Evolutionary conservation across 2,888 invertebrate species (phyloP).

Genomic region (Mamestra brassicae): DNA sequence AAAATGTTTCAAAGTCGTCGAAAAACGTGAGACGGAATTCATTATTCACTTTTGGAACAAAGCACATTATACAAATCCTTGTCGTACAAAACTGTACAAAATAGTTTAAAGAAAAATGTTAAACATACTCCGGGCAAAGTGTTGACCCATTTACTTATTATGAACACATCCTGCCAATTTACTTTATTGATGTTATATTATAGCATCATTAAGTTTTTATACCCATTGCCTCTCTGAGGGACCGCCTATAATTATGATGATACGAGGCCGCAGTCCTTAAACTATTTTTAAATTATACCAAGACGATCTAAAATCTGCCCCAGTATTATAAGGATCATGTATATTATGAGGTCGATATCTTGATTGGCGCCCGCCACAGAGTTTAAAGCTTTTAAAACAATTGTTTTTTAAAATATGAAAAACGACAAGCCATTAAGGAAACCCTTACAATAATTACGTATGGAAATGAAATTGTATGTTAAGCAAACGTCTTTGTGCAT

Average conservation of each 20-base stretch:
- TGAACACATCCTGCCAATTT: constrained; percentile 88
- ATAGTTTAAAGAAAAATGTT: constrained; percentile 63
- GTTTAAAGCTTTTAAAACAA: constrained; percentile 74
- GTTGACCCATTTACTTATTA: constrained; percentile 86
- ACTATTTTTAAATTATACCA: constrained; percentile 88
- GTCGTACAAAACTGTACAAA: constrained; percentile 46
- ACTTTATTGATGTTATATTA: constrained; percentile 89
- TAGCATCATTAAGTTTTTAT: constrained; percentile 88
- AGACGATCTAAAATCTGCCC: constrained; percentile 81
- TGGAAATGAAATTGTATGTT: constrained; percentile 71
- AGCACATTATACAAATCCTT: constrained; percentile 49
- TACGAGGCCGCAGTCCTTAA: constrained; percentile 83
- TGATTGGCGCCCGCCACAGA: constrained; percentile 81
- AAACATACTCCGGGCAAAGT: constrained; percentile 73
- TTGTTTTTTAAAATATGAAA: constrained; percentile 72
- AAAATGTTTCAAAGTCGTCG: constrained; percentile 75
- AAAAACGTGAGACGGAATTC: constrained; percentile 77
- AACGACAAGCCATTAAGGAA: constrained; percentile 67
- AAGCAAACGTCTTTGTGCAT: constrained; percentile 64
- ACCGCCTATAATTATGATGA: constrained; percentile 87
- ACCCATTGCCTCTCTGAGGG: constrained; percentile 80
- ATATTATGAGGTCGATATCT: constrained; percentile 77
- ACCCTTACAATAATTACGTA: constrained; percentile 70
- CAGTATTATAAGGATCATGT: constrained; percentile 80
- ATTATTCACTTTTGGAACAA: constrained; percentile 72